Evolutionary conservation across 2,113 vertebrate genomes (phyloP).

Genomic region (Neopipo cinnamomea): DNA sequence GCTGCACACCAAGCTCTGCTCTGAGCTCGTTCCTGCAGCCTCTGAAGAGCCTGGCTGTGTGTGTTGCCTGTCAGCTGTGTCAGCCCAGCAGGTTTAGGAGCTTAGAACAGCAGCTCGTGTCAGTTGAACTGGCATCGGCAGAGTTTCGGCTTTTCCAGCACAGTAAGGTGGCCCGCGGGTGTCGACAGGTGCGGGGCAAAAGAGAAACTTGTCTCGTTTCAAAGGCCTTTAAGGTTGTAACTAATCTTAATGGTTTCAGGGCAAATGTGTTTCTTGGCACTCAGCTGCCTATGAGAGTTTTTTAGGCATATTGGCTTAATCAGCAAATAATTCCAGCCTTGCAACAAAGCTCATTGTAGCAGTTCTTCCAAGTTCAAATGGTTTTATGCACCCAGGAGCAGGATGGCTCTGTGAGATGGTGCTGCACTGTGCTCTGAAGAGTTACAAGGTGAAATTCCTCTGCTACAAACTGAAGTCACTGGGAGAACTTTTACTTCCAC

Average conservation of each 20-base stretch:
- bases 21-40: not conserved
- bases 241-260: constrained; percentile 45
- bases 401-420: not conserved
- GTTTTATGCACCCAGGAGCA: not conserved
- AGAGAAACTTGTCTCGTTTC: not conserved
- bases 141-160: not conserved
- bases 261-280: constrained; percentile 40
- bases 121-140: not conserved
- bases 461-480: not conserved
- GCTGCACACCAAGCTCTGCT: not conserved
- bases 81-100: not conserved
- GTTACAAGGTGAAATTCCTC: not conserved
- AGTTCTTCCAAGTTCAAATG: not conserved
- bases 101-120: not conserved
- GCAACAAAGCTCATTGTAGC: not conserved
- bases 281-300: not conserved
- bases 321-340: not conserved
- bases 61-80: not conserved
- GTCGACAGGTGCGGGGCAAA: not conserved
- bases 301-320: constrained; percentile 3
- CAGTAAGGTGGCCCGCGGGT: not conserved
- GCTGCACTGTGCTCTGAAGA: not conserved
- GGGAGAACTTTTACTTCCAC: not conserved
- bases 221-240: constrained; percentile 5
- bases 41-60: accelerated